Base-by-base conservation (phyloP, 2,888 invertebrate genomes). In the Chrysotoxum bicinctum region DNA sequence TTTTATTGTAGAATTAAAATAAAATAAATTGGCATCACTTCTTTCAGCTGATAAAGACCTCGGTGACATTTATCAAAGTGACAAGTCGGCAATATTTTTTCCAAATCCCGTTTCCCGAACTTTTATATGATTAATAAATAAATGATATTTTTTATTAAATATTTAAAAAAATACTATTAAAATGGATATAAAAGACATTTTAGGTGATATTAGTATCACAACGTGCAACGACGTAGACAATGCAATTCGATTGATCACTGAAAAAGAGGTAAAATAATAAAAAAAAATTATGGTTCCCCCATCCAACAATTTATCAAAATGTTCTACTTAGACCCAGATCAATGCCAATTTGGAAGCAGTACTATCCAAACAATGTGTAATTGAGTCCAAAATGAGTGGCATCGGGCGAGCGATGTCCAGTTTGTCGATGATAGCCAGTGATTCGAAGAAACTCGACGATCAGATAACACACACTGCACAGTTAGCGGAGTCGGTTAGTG, bases 401-500 rank as follows among this genome's bases (percentile, higher is more conserved):
- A 94, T 98, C n/a, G 95, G 96, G 70, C 96, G 96, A 91, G 95
- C 97, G 14, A 93, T 98, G 90, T 95, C 96, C 1, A 96, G 96
- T 89, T 93, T 98, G n/a, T 94, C 95, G 87, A 93, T 95, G 23
- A 94, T 98, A 14, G 95, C 95, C 90, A 93, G 93, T 0, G 97
- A 98, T 91, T 95, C 98, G 2, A 95, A 95, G 87, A 95, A 96
- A 87, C 94, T 99, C 35, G 95, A 96, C 4, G 94, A 94, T 78
- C 98, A 98, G 94, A 97, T 99, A 37, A 94, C 95, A 37, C 95
- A 95, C 89, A 98, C 99, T 0, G 97, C 98, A 7, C 94, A 94
- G 30, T 93, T 98, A 62, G 98, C 98, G 0, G 97, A 97, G 89
- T 97, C 97, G 91, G 99, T 99, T 72, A 98, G 98, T 90, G 96